Evolutionary conservation across 2,888 invertebrate species (phyloP).

Genomic region (Oscheius sp.): DNA sequence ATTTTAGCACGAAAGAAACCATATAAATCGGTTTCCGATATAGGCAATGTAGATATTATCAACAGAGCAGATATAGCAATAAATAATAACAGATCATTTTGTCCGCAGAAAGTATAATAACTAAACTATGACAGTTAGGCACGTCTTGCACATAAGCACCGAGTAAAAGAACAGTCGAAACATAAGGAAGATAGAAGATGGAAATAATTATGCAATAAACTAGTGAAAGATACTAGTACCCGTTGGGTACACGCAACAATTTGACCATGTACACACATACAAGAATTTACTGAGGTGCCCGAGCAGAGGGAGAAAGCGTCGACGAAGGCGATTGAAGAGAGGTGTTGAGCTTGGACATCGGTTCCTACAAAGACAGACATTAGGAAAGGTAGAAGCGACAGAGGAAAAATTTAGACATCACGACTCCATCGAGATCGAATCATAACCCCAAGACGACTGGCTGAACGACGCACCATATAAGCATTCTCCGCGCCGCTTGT

Average conservation of each 20-base stretch:
- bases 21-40: too few relatives aligned
- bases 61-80: too few relatives aligned
- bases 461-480: conserved; percentile 36
- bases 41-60: too few relatives aligned
- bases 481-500: conserved; percentile 39
- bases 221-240: conserved; percentile 30
- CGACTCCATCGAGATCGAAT: conserved; percentile 12
- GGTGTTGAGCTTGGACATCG: conserved; percentile 37
- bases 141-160: conserved; percentile 33
- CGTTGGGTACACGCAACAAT: conserved; percentile 22
- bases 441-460: conserved; percentile 18
- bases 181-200: neutral
- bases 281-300: conserved; percentile 8
- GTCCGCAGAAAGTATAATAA: too few relatives aligned
- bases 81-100: too few relatives aligned
- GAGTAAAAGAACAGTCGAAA: conserved; percentile 6
- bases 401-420: conserved; percentile 5
- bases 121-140: conserved; percentile 23
- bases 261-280: conserved; percentile 1
- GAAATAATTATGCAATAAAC: conserved; percentile 20
- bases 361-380: conserved; percentile 43
- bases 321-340: conserved; percentile 27
- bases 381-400: conserved; percentile 13
- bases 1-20: too few relatives aligned
- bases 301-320: conserved; percentile 25